A percentile compares a stretch with the other conserved stretches of the same genome.
Evolutionary conservation across 92 coral and sea anemone species (phyloP).

Genomic region (Palythoa caribaeorum): DNA sequence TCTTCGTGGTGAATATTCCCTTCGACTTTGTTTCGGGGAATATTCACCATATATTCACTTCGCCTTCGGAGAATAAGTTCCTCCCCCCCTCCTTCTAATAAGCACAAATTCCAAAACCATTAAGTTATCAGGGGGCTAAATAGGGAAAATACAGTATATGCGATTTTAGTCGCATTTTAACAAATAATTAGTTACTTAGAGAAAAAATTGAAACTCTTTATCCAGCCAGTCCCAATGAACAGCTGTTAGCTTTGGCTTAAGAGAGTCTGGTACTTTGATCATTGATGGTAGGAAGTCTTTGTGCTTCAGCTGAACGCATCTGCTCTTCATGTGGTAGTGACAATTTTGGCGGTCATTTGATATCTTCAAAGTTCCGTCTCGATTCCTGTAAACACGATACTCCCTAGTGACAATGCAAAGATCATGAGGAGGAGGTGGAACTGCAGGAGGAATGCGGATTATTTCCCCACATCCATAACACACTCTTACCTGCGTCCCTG

Average conservation of each 20-base stretch:
- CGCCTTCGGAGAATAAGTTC: not conserved
- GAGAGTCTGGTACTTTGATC: conserved; percentile 12
- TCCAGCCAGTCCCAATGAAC: conserved; percentile 57
- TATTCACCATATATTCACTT: not conserved
- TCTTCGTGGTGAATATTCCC: not conserved
- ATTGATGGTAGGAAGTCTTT: conserved; percentile 50
- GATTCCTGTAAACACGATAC: conserved; percentile 52
- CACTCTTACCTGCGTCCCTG: conserved; percentile 59
- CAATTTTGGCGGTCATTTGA: conserved; percentile 63
- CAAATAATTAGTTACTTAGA: conserved; percentile 7
- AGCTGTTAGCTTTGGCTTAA: conserved; percentile 37
- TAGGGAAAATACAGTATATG: conserved; percentile 26
- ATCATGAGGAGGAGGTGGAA: conserved; percentile 66
- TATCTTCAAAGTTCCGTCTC: conserved; percentile 54
- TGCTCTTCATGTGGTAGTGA: conserved; percentile 48
- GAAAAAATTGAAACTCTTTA: not conserved
- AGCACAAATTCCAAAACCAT: not conserved
- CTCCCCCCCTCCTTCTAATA: not conserved
- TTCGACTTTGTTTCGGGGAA: not conserved
- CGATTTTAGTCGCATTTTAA: not conserved
- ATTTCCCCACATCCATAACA: conserved; percentile 53
- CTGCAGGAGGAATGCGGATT: conserved; percentile 53
- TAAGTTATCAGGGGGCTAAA: conserved; percentile 3
- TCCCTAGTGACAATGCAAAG: conserved; percentile 55
- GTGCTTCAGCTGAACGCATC: conserved; percentile 56